Evolutionary conservation across 2,797 vertebrate species (phyloP).

Genomic region (Aeoliscus strigatus): DNA sequence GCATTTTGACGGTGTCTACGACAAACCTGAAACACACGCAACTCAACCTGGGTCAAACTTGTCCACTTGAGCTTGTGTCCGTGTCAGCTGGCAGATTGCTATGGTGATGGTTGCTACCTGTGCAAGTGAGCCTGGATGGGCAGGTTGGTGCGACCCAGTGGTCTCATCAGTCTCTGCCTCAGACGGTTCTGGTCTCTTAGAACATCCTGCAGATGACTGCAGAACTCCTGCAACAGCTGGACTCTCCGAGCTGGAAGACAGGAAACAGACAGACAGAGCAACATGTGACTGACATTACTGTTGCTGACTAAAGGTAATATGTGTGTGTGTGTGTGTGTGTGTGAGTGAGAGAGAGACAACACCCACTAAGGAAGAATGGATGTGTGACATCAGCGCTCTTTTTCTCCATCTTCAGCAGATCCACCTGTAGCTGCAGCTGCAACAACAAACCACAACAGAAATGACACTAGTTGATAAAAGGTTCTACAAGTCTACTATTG

Average conservation of each 20-base stretch:
- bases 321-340: too few relatives aligned
- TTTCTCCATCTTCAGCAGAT: conserved; percentile 62
- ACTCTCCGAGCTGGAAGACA: conserved; percentile 71
- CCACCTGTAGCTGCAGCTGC: conserved; percentile 63
- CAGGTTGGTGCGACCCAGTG: conserved; percentile 77
- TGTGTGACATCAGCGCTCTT: conserved; percentile 62
- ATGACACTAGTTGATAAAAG: too few relatives aligned
- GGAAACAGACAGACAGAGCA: too few relatives aligned
- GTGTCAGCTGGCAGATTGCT: background rate
- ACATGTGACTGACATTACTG: too few relatives aligned
- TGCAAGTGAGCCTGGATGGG: conserved; percentile 81
- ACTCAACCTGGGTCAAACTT: background rate
- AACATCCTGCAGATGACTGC: conserved; percentile 79
- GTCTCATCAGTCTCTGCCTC: conserved; percentile 78
- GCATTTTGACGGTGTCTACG: conserved; percentile 59
- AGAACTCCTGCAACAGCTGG: conserved; percentile 76
- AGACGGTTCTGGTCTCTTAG: conserved; percentile 79
- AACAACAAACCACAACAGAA: too few relatives aligned
- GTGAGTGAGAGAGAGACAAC: too few relatives aligned
- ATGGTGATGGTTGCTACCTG: conserved; percentile 61
- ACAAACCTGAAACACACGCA: conserved; percentile 50
- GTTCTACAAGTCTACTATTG: too few relatives aligned
- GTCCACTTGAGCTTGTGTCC: background rate
- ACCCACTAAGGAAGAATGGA: conserved; percentile 66
- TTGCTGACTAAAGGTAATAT: too few relatives aligned